Evolutionary conservation across 2,113 vertebrate species (phyloP).

Genomic region (Balaeniceps rex): DNA sequence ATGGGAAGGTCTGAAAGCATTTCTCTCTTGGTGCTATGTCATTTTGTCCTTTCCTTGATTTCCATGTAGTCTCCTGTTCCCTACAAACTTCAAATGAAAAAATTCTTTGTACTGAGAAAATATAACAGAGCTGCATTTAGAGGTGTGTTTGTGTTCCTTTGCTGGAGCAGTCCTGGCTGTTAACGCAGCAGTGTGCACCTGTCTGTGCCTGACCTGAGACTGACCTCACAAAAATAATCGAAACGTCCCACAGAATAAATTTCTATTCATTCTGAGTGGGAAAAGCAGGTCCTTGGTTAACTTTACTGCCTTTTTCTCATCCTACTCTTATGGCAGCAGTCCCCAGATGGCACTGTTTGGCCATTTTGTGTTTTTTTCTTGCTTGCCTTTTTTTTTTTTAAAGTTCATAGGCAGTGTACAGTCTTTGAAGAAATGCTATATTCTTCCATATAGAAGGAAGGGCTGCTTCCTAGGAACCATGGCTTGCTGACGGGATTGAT

Average conservation of each 20-base stretch:
- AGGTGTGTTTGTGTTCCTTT: neutral
- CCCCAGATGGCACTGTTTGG: slow-evolving; percentile 26
- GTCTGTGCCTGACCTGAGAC: neutral
- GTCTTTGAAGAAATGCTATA: neutral
- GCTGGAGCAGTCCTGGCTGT: neutral
- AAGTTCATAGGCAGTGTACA: neutral
- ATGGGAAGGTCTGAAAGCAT: neutral
- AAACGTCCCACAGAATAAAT: neutral
- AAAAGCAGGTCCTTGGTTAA: neutral
- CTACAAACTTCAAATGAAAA: neutral
- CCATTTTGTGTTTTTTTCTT: neutral
- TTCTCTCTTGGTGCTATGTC: neutral
- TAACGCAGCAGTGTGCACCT: rapidly evolving
- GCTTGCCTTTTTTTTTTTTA: neutral
- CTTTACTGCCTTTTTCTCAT: neutral
- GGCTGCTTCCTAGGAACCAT: neutral
- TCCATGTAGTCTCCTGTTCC: neutral
- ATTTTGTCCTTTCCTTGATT: neutral
- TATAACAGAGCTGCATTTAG: neutral
- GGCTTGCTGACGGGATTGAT: neutral
- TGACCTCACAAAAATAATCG: neutral
- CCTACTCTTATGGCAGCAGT: neutral
- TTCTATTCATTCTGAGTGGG: neutral
- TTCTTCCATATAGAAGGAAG: neutral
- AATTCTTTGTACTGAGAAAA: neutral